Evolutionary conservation across 2,797 vertebrate genomes (phyloP).

Genomic region (Darevskia mixta): DNA sequence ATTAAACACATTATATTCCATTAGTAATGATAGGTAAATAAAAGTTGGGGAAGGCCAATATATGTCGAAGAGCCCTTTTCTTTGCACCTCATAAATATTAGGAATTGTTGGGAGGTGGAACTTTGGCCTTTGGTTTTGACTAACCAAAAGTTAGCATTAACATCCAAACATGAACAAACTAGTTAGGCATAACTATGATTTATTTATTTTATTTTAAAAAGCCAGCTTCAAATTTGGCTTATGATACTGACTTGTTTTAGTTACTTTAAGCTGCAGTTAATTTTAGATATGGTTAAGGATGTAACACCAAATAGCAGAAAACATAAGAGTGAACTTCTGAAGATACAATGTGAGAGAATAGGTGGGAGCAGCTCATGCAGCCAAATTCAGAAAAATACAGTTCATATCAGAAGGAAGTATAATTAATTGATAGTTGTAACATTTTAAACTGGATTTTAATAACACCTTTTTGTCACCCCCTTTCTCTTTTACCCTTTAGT

Average conservation of each 20-base stretch:
- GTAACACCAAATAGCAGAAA: neutral
- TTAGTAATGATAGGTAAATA: too few relatives aligned
- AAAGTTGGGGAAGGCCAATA: too few relatives aligned
- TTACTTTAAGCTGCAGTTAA: neutral
- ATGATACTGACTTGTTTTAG: neutral
- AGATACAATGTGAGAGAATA: neutral
- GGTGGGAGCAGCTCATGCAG: neutral
- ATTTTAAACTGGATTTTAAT: neutral
- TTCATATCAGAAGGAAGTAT: neutral
- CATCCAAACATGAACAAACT: neutral
- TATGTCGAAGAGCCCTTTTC: neutral
- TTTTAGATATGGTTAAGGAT: neutral
- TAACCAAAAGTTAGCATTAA: neutral
- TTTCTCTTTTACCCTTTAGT: conserved; percentile 78
- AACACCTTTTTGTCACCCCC: neutral
- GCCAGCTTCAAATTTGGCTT: neutral
- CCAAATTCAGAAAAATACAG: neutral
- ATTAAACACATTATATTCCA: too few relatives aligned
- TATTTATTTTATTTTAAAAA: neutral
- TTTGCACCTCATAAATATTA: neutral
- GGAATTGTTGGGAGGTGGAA: neutral
- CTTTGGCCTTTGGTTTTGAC: neutral
- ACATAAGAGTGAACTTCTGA: neutral
- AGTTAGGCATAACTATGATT: neutral
- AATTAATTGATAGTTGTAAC: neutral